Evolutionary conservation across 2,888 invertebrate genomes (phyloP).

Genomic region (Unio delphinus): DNA sequence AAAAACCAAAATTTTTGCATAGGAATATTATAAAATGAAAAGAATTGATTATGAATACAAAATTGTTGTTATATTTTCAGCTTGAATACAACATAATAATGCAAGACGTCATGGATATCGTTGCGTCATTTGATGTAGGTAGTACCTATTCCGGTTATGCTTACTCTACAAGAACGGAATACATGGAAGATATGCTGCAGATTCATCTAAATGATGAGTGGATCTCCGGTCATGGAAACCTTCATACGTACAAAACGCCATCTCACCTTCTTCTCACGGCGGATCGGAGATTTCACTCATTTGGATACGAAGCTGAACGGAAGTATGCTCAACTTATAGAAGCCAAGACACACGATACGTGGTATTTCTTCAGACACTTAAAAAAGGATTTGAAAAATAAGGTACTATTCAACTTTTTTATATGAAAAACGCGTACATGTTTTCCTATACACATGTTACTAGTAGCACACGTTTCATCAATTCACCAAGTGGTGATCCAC

Average conservation of each 20-base stretch:
- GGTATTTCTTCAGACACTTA: slow-evolving; percentile 44
- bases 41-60: too few relatives aligned
- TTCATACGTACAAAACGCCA: slow-evolving; percentile 40
- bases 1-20: too few relatives aligned
- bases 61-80: too few relatives aligned
- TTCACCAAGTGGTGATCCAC: too few relatives aligned
- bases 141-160: slow-evolving; percentile 41
- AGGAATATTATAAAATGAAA: too few relatives aligned
- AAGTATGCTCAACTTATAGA: slow-evolving; percentile 39
- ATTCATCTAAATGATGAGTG: slow-evolving; percentile 45
- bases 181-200: slow-evolving; percentile 24
- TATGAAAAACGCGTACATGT: too few relatives aligned
- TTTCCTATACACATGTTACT: too few relatives aligned
- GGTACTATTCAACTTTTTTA: slow-evolving; percentile 10
- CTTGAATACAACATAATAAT: too few relatives aligned
- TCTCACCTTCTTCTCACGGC: slow-evolving; percentile 32
- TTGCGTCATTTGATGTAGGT: slow-evolving; percentile 31
- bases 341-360: slow-evolving; percentile 36
- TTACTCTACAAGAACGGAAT: slow-evolving; percentile 33
- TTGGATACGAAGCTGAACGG: slow-evolving; percentile 49
- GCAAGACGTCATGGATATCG: slow-evolving; percentile 20
- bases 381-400: slow-evolving; percentile 37
- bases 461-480: too few relatives aligned
- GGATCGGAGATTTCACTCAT: slow-evolving; percentile 38
- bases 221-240: slow-evolving; percentile 46